These are phyloP conservation scores for Canis aureus DNA, from an alignment of 2,113 vertebrate species.

Conservation along the genomic window DNA sequence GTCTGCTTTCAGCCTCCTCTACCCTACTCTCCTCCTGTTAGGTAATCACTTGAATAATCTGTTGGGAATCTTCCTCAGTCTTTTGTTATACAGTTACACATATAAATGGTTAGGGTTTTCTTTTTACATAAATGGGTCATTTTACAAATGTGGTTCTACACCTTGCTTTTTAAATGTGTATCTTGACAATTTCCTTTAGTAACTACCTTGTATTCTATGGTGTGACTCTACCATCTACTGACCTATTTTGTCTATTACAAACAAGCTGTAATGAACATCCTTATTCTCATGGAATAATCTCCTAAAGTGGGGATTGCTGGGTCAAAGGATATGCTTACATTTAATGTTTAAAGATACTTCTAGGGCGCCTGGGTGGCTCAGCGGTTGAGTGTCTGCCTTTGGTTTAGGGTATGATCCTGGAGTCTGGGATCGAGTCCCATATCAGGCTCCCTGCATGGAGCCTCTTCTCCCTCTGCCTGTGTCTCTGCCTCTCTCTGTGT, in stretches of 20 bases:
- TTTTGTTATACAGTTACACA: background rate
- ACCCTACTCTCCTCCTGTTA: background rate
- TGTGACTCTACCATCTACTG: background rate
- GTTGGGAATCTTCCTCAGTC: background rate
- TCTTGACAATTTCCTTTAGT: constrained; percentile 36
- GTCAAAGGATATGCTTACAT: constrained; percentile 4
- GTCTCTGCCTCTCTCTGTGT: no score
- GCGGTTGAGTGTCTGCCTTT: no score
- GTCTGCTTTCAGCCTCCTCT: background rate
- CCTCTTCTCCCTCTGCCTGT: no score
- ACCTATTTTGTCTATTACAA: constrained; percentile 34
- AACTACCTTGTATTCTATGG: background rate
- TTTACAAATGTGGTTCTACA: constrained; percentile 47
- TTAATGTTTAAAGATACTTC: constrained; percentile 31
- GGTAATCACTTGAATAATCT: background rate
- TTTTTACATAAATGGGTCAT: constrained; percentile 24
- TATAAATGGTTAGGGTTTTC: background rate
- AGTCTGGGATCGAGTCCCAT: no score
- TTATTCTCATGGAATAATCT: constrained; percentile 27
- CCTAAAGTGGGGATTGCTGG: constrained; percentile 11
- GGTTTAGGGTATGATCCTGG: no score
- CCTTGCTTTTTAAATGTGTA: constrained; percentile 28
- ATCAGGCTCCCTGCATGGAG: no score
- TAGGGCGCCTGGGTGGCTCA: background rate
- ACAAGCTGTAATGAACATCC: background rate